phyloP scores from a whole-genome alignment of 2,113 vertebrate species.

The Hiodon tergisus region DNA sequence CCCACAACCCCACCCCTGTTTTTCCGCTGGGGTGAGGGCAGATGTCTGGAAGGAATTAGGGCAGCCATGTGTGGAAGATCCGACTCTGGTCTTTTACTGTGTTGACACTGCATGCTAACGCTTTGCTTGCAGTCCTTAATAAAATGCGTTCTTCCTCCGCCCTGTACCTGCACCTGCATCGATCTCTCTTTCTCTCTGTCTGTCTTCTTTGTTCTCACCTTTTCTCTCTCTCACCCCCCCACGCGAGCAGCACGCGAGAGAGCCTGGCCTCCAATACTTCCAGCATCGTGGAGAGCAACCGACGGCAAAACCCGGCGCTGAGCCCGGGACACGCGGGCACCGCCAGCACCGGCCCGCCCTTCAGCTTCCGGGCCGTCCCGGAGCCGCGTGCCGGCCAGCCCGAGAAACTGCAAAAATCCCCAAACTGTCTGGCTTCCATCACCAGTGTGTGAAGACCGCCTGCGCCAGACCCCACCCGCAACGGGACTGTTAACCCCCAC shows the following conservation, averaged over 20 bases:
- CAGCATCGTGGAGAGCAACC: slow-evolving; percentile 93
- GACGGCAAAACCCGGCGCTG: slow-evolving; percentile 87
- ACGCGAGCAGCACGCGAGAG: slow-evolving; percentile 80
- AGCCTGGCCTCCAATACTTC: slow-evolving; percentile 98
- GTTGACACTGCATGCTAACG: slow-evolving; percentile 33
- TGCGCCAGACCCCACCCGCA: slow-evolving; percentile 34
- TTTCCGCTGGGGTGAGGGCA: not conserved
- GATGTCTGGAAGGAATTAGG: slow-evolving; percentile 2
- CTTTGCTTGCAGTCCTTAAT: not conserved
- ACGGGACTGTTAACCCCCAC: not conserved
- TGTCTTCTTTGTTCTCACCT: not conserved
- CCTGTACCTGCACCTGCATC: slow-evolving; percentile 29
- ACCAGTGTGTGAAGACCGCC: slow-evolving; percentile 81
- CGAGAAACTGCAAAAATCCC: slow-evolving; percentile 92
- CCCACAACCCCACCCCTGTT: too few species aligned
- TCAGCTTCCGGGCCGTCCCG: slow-evolving; percentile 79
- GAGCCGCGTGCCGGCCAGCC: slow-evolving; percentile 76
- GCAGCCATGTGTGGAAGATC: slow-evolving; percentile 33
- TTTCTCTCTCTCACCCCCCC: slow-evolving; percentile 14
- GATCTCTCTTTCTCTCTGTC: slow-evolving; percentile 34
- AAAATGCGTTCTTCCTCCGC: not conserved
- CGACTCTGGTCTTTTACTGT: slow-evolving; percentile 23
- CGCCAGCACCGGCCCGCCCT: slow-evolving; percentile 62
- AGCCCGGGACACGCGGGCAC: slow-evolving; percentile 85
- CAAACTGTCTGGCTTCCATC: slow-evolving; percentile 90